Percentiles rank a stretch among this genome's conserved stretches.
Conservation (phyloP, 2,888 invertebrate species). For the Erebia epiphron region DNA sequence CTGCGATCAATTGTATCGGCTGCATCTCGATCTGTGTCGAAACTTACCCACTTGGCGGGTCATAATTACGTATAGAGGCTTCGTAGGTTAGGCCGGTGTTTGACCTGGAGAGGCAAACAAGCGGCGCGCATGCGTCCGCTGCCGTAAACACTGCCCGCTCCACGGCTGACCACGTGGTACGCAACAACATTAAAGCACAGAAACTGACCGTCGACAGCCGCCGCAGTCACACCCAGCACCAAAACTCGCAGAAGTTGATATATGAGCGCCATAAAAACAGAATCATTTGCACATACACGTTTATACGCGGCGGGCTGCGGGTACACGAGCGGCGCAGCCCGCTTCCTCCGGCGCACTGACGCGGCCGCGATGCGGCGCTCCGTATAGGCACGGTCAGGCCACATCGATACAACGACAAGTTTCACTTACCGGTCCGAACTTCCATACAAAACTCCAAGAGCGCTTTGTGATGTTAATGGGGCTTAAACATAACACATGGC, state of each 20-base stretch:
- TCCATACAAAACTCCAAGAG: not conserved
- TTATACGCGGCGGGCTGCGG: slow-evolving; percentile 77
- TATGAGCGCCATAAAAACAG: slow-evolving; percentile 91
- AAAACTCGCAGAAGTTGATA: slow-evolving; percentile 85
- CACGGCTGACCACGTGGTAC: slow-evolving; percentile 65
- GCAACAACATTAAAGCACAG: slow-evolving; percentile 53
- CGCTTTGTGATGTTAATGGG: not conserved
- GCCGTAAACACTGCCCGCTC: slow-evolving; percentile 72
- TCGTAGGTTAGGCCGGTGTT: slow-evolving; percentile 75
- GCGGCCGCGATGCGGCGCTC: slow-evolving; percentile 39
- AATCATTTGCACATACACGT: slow-evolving; percentile 86
- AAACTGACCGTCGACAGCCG: slow-evolving; percentile 74
- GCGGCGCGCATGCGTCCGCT: slow-evolving; percentile 72
- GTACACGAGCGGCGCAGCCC: slow-evolving; percentile 68
- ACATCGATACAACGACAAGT: slow-evolving; percentile 26
- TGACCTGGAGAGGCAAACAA: slow-evolving; percentile 76
- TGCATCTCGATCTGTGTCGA: slow-evolving; percentile 51
- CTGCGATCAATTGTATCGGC: slow-evolving; percentile 43
- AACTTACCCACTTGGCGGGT: slow-evolving; percentile 62
- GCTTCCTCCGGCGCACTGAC: slow-evolving; percentile 72
- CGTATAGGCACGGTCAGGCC: slow-evolving; percentile 26
- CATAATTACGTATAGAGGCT: slow-evolving; percentile 64
- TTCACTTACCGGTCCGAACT: slow-evolving; percentile 15
- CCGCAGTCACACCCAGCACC: slow-evolving; percentile 79
- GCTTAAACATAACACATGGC: not conserved